phyloP scores from a whole-genome alignment of 2,113 vertebrate species.

The Noctilio leporinus region DNA sequence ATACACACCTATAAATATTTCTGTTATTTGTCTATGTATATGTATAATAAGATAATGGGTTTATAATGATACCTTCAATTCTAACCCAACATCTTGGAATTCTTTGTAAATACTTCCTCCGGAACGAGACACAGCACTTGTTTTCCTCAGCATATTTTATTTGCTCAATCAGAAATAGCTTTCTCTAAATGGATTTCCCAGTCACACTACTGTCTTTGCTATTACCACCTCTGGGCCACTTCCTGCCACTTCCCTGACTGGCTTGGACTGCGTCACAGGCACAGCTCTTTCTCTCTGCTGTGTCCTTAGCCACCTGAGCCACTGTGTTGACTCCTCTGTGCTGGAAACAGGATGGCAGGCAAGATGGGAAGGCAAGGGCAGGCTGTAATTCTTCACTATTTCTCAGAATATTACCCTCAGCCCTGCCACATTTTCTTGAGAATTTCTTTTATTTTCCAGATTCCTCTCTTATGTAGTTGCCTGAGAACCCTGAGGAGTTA shows the following conservation, averaged over 20 bases:
- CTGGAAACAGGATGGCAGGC: not conserved
- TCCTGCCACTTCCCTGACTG: not conserved
- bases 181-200: not conserved
- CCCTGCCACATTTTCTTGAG: not conserved
- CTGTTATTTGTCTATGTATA: not conserved
- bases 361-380: not conserved
- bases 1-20: not conserved
- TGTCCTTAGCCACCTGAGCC: not conserved
- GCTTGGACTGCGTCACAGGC: not conserved
- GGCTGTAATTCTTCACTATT: not conserved
- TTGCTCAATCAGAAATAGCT: not conserved
- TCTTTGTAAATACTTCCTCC: not conserved
- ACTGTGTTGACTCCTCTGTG: not conserved
- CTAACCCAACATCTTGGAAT: not conserved
- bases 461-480: not conserved
- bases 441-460: not conserved
- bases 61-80: not conserved
- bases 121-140: not conserved
- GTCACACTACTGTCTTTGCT: not conserved
- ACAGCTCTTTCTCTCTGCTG: not conserved
- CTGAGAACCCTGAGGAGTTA: not conserved
- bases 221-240: not conserved
- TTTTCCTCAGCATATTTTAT: not conserved
- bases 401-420: not conserved
- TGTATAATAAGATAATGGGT: not conserved